Evolutionary conservation across 1,140 invertebrate species (phyloP), one percentile per base, ranked within the genome.

Genomic region (Bombus waltoni): DNA sequence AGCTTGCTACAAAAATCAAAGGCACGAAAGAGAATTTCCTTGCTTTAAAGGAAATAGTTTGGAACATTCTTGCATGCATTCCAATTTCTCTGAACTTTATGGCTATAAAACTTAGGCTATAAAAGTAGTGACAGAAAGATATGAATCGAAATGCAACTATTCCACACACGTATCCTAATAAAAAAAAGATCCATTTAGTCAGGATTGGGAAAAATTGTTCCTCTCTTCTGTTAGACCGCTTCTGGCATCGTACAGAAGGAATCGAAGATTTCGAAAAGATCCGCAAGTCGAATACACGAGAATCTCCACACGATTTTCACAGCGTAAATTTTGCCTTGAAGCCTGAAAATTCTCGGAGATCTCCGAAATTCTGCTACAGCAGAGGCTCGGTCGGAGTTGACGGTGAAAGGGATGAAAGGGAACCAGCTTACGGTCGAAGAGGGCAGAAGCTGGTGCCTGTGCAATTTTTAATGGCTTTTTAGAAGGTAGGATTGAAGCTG

Each of bases 391-490:
- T 78, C 44, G 62, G 8, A 76, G 28, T n/a, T 1, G 35, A 13
- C 38, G 35, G 3, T 71, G 78, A 70, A 81, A 73, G n/a, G 72
- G 85, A 80, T 85, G 78, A 89, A 89, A 89, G n/a, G 38, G 3
- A 10, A 3, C 38, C 11, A 42, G 72, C 40, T 28, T 25, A 18
- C 32, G 3, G 18, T 74, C 15, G 74, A 73, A 32, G 59, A 73
- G 18, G 78, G 47, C 44, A 62, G 53, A 66, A 38, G 32, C 35
- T 71, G 65, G 40, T 80, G 75, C 74, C 70, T 82, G 73, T 88
- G 82, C 80, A 87, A 90, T 88, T 89, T 90, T 90, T 85, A 88
- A 89, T 87, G 79, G 75, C 65, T 83, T 90, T 89, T 89, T 87
- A 83, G 79, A 44, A 72, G 53, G 42, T 62, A 13, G 77, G 79